Percentiles rank a stretch among this genome's conserved stretches.
Evolutionary conservation across 2,888 invertebrate species (phyloP).

Genomic region (Caenorhabditis sp.): DNA sequence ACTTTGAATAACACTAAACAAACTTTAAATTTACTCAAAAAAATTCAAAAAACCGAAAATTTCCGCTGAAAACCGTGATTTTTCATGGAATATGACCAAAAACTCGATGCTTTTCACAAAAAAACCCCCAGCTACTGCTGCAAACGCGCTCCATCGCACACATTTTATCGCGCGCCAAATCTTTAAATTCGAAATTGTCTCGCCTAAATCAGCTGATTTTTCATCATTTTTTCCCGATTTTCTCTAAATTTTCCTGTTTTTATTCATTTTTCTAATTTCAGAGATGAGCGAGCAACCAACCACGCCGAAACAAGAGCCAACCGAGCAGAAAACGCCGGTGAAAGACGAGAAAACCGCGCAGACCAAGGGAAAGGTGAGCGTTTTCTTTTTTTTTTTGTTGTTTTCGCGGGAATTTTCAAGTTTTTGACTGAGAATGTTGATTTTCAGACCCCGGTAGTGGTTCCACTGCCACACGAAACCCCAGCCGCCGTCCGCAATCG

Average conservation of each 20-base stretch:
- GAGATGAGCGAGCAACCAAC: slow-evolving; percentile 41
- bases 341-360: slow-evolving; percentile 28
- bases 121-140: background rate
- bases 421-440: slow-evolving; percentile 5
- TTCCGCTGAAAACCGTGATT: background rate
- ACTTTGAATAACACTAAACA: background rate
- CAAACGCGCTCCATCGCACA: slow-evolving; percentile 23
- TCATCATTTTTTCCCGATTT: background rate
- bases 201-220: background rate
- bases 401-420: background rate
- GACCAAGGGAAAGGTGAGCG: slow-evolving; percentile 45
- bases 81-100: background rate
- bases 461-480: slow-evolving; percentile 64
- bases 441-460: slow-evolving; percentile 56
- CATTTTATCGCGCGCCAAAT: slow-evolving; percentile 1
- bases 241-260: slow-evolving; percentile 6
- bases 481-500: slow-evolving; percentile 71
- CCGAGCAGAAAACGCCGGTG: slow-evolving; percentile 29
- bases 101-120: too few species aligned
- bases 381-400: background rate
- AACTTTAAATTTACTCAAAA: too few species aligned
- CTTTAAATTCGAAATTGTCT: background rate
- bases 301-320: slow-evolving; percentile 42
- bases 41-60: too few species aligned
- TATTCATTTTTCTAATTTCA: background rate